These are phyloP conservation scores for Epirrita christyi DNA, from an alignment of 2,888 invertebrate species.

Conservation along the genomic window DNA sequence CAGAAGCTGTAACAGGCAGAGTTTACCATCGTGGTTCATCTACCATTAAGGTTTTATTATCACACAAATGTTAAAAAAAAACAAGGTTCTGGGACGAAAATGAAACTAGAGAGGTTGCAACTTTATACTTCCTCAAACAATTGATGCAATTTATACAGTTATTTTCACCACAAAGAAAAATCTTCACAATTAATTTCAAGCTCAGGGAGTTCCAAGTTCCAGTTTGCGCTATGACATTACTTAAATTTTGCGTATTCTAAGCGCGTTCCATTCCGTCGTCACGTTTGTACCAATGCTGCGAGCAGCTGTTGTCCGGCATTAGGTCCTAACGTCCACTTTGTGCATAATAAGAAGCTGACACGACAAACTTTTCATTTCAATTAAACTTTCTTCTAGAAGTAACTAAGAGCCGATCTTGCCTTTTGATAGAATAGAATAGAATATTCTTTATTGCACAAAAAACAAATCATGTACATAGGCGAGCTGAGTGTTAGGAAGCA, in stretches of 20 bases:
- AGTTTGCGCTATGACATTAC: background rate
- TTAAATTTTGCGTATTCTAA: slow-evolving; percentile 10
- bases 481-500: too few relatives aligned
- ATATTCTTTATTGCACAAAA: too few relatives aligned
- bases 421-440: background rate
- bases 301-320: slow-evolving; percentile 19
- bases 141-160: too few relatives aligned
- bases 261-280: slow-evolving; percentile 14
- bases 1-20: too few relatives aligned
- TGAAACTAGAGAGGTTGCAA: too few relatives aligned
- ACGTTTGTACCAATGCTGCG: slow-evolving; percentile 9
- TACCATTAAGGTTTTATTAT: too few relatives aligned
- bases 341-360: slow-evolving; percentile 7
- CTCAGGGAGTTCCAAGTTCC: background rate
- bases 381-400: background rate
- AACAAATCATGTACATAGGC: too few relatives aligned
- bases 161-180: too few relatives aligned
- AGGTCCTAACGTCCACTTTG: slow-evolving; percentile 7
- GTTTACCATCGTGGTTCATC: too few relatives aligned
- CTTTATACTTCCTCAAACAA: too few relatives aligned
- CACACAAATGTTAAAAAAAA: too few relatives aligned
- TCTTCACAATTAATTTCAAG: background rate
- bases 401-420: background rate
- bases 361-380: slow-evolving; percentile 11
- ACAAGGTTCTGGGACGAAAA: too few relatives aligned